Evolutionary conservation across 1,140 invertebrate species (phyloP).

Genomic region (Tetraneura akinire): DNA sequence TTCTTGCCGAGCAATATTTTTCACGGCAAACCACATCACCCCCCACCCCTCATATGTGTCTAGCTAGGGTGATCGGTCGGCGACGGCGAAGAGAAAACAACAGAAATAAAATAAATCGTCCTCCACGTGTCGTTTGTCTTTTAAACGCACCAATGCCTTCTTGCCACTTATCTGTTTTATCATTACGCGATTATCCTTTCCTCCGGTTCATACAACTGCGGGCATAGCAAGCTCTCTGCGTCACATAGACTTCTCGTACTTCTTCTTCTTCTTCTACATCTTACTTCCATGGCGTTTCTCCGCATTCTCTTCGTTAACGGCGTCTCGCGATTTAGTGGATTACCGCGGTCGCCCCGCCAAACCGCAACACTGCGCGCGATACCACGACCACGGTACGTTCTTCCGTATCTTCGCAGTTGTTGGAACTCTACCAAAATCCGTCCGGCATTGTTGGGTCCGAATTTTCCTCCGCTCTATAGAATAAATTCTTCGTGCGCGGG

Average conservation of each 20-base stretch:
- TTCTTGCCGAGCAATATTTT: slow-evolving; percentile 1
- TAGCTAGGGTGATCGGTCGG: not conserved
- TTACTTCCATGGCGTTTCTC: too few species aligned
- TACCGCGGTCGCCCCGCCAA: not conserved
- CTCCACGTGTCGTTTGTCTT: slow-evolving; percentile 48
- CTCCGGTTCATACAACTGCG: not conserved
- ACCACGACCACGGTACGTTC: not conserved
- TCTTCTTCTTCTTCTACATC: not conserved
- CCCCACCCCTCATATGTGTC: not conserved
- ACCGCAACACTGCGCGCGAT: not conserved
- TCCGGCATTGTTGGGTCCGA: not conserved
- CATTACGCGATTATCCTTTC: slow-evolving; percentile 28
- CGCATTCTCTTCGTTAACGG: slow-evolving; percentile 27
- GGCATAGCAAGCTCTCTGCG: not conserved
- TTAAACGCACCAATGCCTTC: slow-evolving; percentile 41
- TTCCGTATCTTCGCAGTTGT: not conserved
- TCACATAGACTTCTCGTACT: too few species aligned
- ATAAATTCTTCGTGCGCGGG: not conserved
- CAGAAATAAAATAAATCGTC: slow-evolving; percentile 41
- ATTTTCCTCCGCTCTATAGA: too few species aligned
- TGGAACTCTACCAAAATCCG: slow-evolving; percentile 25
- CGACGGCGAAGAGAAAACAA: not conserved
- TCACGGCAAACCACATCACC: slow-evolving; percentile 5
- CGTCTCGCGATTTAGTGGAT: slow-evolving; percentile 33
- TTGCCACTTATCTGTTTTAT: slow-evolving; percentile 45